Base-by-base conservation (phyloP, 2,888 invertebrate species). In the Portevinia maculata region DNA sequence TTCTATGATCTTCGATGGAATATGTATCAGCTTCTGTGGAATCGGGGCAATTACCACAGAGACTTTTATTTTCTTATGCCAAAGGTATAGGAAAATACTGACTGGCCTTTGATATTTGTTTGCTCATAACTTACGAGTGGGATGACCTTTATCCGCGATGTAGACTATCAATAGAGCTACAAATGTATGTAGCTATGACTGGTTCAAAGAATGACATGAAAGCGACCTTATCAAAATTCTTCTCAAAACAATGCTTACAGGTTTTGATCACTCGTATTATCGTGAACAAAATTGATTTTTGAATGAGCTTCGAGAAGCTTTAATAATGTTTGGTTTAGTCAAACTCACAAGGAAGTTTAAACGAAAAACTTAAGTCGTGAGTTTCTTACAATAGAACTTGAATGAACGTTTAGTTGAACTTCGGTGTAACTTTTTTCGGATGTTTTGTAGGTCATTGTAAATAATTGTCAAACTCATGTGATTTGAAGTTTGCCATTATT, bases 211-310 rank as follows among this genome's bases (percentile, higher is more conserved):
- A 46, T 62, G 13, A 48, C 46, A 62, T 46, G 55, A 53, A 55
- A 55, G 67, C 21, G 34, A 55, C 34, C 52, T 39, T 39, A 41
- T 19, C 37, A 28, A 37, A 39, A 39, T 52, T 39, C 28, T 41
- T 65, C 64, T 65, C 41, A 9, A 65, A 24, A 65, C 64, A 65
- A 65, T 52, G 64, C 52, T 41, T 52, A 41, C 64, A 52, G 39
- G 64, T 65, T 64, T 48, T 64, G 50, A 24, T 24, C 24, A 3
- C 5, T 24, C 24, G 3, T 3, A 24, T 24, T 24, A 3, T 3
- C 2, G 24, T 24, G 24, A 5, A 24, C 2, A 24, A 3, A 24
- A 3, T 24, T 24, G 24, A 24, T 24, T 24, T 3, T 24, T 24
- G 2, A 5, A 24, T 24, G 5, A 24, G 24, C 34, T 34, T 6